Evolutionary conservation across 2,888 invertebrate species (phyloP).

Genomic region (Amphipoea lucens): DNA sequence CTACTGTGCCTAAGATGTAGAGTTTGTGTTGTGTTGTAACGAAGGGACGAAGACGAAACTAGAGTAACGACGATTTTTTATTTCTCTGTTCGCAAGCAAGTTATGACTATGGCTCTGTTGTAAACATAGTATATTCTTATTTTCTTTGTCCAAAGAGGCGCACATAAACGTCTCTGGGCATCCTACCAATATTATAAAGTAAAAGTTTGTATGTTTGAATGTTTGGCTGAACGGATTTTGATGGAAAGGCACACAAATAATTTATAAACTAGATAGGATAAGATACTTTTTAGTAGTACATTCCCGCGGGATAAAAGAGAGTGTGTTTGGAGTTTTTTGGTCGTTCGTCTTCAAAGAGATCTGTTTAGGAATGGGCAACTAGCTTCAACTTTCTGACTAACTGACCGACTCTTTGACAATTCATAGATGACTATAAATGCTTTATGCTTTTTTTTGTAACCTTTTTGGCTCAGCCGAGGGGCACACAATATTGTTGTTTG

Average conservation of each 20-base stretch:
- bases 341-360: background rate
- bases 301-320: background rate
- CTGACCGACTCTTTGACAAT: background rate
- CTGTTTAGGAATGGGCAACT: background rate
- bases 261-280: background rate
- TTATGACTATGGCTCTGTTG: slow-evolving; percentile 48
- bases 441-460: no score
- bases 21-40: slow-evolving; percentile 15
- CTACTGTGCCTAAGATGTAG: slow-evolving; percentile 2
- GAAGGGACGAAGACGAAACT: slow-evolving; percentile 17
- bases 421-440: background rate
- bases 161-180: slow-evolving; percentile 18
- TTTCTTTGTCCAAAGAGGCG: slow-evolving; percentile 25
- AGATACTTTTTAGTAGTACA: background rate
- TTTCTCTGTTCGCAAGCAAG: slow-evolving; percentile 30
- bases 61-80: slow-evolving; percentile 48
- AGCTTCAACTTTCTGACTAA: background rate
- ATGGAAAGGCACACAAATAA: background rate
- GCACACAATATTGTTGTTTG: no score
- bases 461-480: no score
- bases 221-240: background rate
- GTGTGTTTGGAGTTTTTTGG: background rate
- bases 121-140: slow-evolving; percentile 42
- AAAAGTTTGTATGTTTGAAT: background rate
- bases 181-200: background rate